These are phyloP conservation scores for Haliclystus octoradiatus DNA, from an alignment of 30 jellyfish, hydroid and myxozoan species.

Conservation along the genomic window DNA sequence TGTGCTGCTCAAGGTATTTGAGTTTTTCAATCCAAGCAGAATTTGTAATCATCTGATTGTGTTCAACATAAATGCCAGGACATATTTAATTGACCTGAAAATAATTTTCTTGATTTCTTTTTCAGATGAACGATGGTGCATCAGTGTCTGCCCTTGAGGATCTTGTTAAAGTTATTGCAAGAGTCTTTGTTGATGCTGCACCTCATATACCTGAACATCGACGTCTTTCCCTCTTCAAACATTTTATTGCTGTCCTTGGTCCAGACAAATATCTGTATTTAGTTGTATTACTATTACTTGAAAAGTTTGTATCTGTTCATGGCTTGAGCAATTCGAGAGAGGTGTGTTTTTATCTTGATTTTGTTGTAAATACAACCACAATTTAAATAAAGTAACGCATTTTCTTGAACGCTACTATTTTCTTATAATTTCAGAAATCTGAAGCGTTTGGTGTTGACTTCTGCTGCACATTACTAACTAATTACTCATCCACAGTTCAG, in stretches of 20 bases:
- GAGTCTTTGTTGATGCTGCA: constrained; percentile 84
- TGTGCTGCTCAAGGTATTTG: constrained; percentile 50
- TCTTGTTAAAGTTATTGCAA: constrained; percentile 49
- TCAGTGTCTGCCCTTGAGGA: constrained; percentile 3
- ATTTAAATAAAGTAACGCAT: too few species aligned
- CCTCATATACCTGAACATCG: constrained; percentile 97
- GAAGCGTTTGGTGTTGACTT: neutral
- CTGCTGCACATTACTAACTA: neutral
- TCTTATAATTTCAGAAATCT: neutral
- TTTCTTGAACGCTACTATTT: too few species aligned
- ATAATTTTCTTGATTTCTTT: too few species aligned
- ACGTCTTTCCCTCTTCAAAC: constrained; percentile 51
- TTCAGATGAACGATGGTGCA: neutral
- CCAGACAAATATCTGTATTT: constrained; percentile 29
- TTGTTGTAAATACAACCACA: too few species aligned
- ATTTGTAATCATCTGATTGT: constrained; percentile 3
- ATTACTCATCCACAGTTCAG: neutral
- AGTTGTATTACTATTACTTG: constrained; percentile 44
- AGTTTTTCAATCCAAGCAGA: constrained; percentile 19
- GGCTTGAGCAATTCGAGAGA: neutral
- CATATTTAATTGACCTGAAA: too few species aligned
- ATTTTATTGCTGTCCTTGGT: constrained; percentile 50
- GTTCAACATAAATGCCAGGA: too few species aligned
- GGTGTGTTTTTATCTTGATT: too few species aligned
- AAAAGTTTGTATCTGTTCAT: constrained; percentile 3